Base-by-base conservation (phyloP, 2,888 invertebrate genomes). In the Gasteruption jaculator region DNA sequence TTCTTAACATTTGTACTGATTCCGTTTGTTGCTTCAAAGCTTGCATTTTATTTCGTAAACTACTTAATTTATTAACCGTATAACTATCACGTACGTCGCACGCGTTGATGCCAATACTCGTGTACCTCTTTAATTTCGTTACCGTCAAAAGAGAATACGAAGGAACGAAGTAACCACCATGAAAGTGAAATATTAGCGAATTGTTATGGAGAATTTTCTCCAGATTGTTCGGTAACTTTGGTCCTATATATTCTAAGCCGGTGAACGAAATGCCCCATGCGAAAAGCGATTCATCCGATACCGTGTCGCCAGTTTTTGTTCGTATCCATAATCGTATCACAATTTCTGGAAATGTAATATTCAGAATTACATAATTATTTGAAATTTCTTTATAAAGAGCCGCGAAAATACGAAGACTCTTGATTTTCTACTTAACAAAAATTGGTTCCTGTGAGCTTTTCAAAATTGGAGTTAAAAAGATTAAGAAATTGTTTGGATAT, bases 191-290 rank as follows among this genome's bases (percentile, higher is more conserved):
- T 56, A 94, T 82, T 55, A 91, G 72, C 30, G 87, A 82, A 65
- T 87, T 83, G 32, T 78, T 74, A 63, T 78, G 78, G 54, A 88
- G 82, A 56, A 81, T 76, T 40, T 77, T 76, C 3, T 84, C 81
- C 27, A 82, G 79, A 59, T 83, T 79, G 53, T 78, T 78, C 8
- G 80, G 74, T 41, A 83, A 68, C 63, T 83, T 82, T 34, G 81
- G 80, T 34, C 86, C 84, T 29, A 87, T 76, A 57, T 85, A 87
- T 38, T 85, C 76, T 10, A 94, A 75, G 1, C 92, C 92, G 42
- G 85, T 85, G 58, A 94, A 84, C 59, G 89, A 85, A 4, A 94
- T 80, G 2, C 86, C 86, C 90, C 91, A 92, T 2, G 87, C 83
- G 56, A 88, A 80, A 10, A 89, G 72, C 30, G 83, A 74, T 7